These are phyloP conservation scores for Meliscaeva auricollis DNA, from an alignment of 2,888 invertebrate species.

Conservation along the genomic window DNA sequence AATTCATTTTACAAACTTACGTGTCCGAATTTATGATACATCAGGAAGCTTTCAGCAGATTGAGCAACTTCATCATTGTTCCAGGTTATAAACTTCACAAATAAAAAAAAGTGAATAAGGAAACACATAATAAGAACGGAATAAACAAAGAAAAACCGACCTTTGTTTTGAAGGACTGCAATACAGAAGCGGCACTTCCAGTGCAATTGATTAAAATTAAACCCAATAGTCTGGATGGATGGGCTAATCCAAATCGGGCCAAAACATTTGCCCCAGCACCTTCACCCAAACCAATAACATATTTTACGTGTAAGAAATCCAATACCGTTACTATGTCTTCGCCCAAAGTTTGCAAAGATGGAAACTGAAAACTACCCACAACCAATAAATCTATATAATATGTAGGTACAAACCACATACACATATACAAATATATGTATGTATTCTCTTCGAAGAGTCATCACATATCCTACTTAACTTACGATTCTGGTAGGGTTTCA, in stretches of 20 bases:
- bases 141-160: slow-evolving; percentile 82
- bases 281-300: slow-evolving; percentile 93
- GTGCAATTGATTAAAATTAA: slow-evolving; percentile 94
- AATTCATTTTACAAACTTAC: slow-evolving; percentile 86
- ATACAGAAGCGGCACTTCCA: slow-evolving; percentile 92
- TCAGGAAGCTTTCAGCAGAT: slow-evolving; percentile 93
- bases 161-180: slow-evolving; percentile 94
- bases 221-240: slow-evolving; percentile 91
- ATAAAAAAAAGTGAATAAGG: slow-evolving; percentile 9
- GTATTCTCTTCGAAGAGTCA: neutral
- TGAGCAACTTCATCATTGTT: slow-evolving; percentile 93
- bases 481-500: slow-evolving; percentile 90
- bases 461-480: slow-evolving; percentile 81
- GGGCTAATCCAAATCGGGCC: slow-evolving; percentile 92
- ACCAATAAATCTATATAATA: too few relatives aligned
- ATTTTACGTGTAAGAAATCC: slow-evolving; percentile 92
- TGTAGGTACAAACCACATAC: too few relatives aligned
- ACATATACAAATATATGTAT: too few relatives aligned
- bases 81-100: slow-evolving; percentile 90
- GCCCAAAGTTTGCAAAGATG: slow-evolving; percentile 91
- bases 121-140: neutral
- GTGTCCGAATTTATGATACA: slow-evolving; percentile 96
- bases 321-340: slow-evolving; percentile 92
- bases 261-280: slow-evolving; percentile 95
- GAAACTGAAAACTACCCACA: slow-evolving; percentile 89